Conservation (phyloP, 2,113 vertebrate species). For the Bufo bufo region DNA sequence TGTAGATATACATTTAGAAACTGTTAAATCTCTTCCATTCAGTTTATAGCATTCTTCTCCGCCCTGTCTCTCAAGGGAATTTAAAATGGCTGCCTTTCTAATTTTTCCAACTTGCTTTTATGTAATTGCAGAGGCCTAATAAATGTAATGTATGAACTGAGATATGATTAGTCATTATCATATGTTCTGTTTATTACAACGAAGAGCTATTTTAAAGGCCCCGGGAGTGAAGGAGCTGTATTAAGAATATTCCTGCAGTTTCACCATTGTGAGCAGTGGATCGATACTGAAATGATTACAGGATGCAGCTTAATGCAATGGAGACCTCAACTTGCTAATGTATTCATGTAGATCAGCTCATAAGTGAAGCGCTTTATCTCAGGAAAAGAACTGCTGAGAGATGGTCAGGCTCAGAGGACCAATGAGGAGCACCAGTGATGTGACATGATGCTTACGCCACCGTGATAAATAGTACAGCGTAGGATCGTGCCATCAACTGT, state of each 20-base stretch:
- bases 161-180: background rate
- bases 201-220: background rate
- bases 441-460: slow-evolving; percentile 53
- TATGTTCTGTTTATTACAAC: slow-evolving; percentile 25
- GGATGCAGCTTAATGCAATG: slow-evolving; percentile 53
- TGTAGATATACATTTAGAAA: slow-evolving; percentile 39
- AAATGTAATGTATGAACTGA: background rate
- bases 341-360: slow-evolving; percentile 57
- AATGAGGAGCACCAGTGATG: slow-evolving; percentile 41
- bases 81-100: slow-evolving; percentile 41
- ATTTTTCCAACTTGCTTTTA: slow-evolving; percentile 27
- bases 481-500: slow-evolving; percentile 26
- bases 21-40: slow-evolving; percentile 16
- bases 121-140: background rate
- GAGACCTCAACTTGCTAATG: slow-evolving; percentile 56
- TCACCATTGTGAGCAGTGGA: slow-evolving; percentile 45
- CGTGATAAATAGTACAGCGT: slow-evolving; percentile 37
- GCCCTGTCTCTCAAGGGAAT: slow-evolving; percentile 30
- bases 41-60: background rate
- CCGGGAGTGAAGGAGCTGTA: slow-evolving; percentile 6
- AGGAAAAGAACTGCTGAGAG: slow-evolving; percentile 46
- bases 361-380: slow-evolving; percentile 50
- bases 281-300: slow-evolving; percentile 57
- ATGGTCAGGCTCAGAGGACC: slow-evolving; percentile 48
- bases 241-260: slow-evolving; percentile 26